Evolutionary conservation across 92 coral and sea anemone species (phyloP).

Genomic region (Isaurus tuberculatus): DNA sequence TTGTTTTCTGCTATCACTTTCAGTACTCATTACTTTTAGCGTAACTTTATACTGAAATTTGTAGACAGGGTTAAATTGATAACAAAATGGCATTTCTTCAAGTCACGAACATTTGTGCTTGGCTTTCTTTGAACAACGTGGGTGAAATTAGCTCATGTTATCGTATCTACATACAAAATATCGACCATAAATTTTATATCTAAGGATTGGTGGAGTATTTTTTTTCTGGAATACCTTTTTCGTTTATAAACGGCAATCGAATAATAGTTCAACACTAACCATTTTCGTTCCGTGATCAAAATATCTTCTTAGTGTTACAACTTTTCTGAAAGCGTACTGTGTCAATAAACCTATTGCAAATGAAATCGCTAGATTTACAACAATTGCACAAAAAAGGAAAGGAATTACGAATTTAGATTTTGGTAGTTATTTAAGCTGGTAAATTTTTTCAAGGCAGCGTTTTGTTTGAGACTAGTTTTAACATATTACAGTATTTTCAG

Average conservation of each 20-base stretch:
- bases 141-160: conserved; percentile 2
- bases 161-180: background rate
- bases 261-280: background rate
- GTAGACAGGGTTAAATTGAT: conserved; percentile 77
- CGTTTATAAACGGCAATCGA: background rate
- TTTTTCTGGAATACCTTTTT: background rate
- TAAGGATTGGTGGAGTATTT: background rate
- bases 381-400: background rate
- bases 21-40: conserved; percentile 34
- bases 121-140: conserved; percentile 22
- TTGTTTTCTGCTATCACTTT: conserved; percentile 4
- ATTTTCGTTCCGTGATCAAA: background rate
- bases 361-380: background rate
- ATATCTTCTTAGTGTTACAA: background rate
- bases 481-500: background rate
- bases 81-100: conserved; percentile 41
- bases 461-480: background rate
- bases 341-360: background rate
- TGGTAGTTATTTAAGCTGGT: background rate
- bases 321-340: background rate
- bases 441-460: background rate
- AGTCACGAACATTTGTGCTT: conserved; percentile 67
- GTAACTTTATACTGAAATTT: conserved; percentile 82
- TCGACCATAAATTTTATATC: background rate
- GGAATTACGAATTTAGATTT: background rate